Conservation (phyloP, 1,140 invertebrate species). For the Dinoponera quadriceps region DNA sequence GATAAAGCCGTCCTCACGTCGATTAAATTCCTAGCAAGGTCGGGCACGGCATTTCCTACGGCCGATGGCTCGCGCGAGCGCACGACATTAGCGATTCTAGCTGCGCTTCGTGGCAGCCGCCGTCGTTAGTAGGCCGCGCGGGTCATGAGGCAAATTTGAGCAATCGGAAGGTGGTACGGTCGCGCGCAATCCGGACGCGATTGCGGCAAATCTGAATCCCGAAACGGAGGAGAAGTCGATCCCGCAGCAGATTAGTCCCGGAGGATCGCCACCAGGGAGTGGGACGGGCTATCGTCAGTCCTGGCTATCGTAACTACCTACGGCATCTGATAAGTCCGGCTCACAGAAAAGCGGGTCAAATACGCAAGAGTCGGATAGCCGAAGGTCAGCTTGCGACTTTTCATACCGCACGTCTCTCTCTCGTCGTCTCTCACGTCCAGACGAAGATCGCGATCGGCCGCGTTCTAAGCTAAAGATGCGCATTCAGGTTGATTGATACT, state of each 20-base stretch:
- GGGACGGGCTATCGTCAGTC: not conserved
- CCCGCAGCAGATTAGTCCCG: not conserved
- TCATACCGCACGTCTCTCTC: not conserved
- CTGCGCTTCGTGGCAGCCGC: conserved; percentile 9
- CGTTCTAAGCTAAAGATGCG: not conserved
- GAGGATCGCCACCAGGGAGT: not conserved
- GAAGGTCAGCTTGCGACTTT: conserved; percentile 1
- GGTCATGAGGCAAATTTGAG: conserved; percentile 40
- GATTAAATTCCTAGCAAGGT: conserved; percentile 48
- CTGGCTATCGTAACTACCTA: not conserved
- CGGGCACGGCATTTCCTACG: conserved; percentile 17
- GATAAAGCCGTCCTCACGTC: conserved; percentile 6
- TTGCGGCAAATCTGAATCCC: conserved; percentile 25
- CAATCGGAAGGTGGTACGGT: conserved; percentile 16
- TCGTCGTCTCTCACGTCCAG: no score
- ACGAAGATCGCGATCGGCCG: no score
- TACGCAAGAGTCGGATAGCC: not conserved
- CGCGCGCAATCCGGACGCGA: not conserved
- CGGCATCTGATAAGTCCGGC: conserved; percentile 7
- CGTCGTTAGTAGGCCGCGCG: conserved; percentile 45
- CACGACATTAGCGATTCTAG: conserved; percentile 33
- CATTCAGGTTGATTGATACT: no score
- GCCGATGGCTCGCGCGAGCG: not conserved
- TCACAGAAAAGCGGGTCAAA: conserved; percentile 24
- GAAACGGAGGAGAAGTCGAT: conserved; percentile 9